Base-by-base conservation (phyloP, 2,797 vertebrate species). In the Sebastes itinus region DNA sequence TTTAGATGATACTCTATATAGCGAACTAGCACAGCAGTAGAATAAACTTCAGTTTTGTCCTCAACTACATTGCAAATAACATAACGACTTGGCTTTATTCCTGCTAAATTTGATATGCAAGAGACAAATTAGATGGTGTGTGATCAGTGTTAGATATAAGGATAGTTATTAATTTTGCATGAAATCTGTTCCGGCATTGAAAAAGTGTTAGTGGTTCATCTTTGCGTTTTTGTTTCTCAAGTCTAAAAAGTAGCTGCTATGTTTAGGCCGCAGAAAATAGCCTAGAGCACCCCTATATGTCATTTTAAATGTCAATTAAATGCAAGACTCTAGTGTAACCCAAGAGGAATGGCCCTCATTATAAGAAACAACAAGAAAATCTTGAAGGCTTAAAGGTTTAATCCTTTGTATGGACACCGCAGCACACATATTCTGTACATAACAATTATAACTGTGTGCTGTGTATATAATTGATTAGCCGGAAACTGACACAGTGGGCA, bases 291-390 rank as follows among this genome's bases (percentile, higher is more conserved):
- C 63, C 46, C 46, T 62, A 18, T 66, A 30, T 69, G 70, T 23
- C 25, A 9, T 78, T 88, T 83, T 82, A 87, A 90, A 92, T 89
- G 85, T 89, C 83, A 89, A 69, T 69, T 69, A 63, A 78, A 91
- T 85, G 81, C 81, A 82, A 58, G 84, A 27, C 46, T 38, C 14
- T 16, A 5, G 30, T 52, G 14, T 23, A 69, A 42, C 38, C 22
- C 30, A 11, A 30, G 33, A 66, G 63, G 63, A 82, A 77, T 65
- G 28, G 18, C 49, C 72, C 30, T 84, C 65, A 72, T 70, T 75
- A 60, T 58, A 49, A 33, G 28, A 25, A 78, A 73, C 27, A 16
- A 22, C 72, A 67, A 63, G 35, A 35, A 76, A n/a, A n/a, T 52
- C n/a, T 59, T 59, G 20, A 56, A 69, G 59, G 30, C 54, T 55